Evolutionary conservation across 2,797 vertebrate species (phyloP).

Genomic region (Heliangelus exortis): DNA sequence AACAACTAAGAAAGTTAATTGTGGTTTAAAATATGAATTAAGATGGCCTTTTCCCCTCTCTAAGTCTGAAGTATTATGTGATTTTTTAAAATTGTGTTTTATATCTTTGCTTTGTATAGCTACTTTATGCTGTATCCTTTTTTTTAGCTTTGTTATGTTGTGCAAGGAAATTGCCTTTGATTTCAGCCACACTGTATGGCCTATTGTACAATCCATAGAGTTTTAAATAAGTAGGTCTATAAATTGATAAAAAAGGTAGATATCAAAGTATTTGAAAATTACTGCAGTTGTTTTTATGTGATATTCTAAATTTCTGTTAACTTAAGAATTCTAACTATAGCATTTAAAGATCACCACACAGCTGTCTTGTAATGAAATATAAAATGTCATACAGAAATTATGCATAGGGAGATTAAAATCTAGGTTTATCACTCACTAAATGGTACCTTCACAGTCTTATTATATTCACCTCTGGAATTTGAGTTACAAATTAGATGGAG

Average conservation of each 20-base stretch:
- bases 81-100: neutral
- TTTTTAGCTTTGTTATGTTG: slow-evolving; percentile 14
- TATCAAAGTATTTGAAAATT: slow-evolving; percentile 63
- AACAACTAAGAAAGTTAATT: neutral
- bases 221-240: slow-evolving; percentile 31
- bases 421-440: slow-evolving; percentile 75
- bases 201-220: slow-evolving; percentile 19
- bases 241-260: slow-evolving; percentile 35
- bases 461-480: slow-evolving; percentile 74
- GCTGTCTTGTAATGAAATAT: slow-evolving; percentile 68
- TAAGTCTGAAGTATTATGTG: neutral
- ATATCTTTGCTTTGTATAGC: neutral
- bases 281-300: slow-evolving; percentile 25
- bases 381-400: slow-evolving; percentile 74
- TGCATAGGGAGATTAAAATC: slow-evolving; percentile 68
- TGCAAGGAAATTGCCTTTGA: neutral
- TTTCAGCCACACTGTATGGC: neutral
- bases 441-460: slow-evolving; percentile 69
- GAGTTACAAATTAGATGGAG: slow-evolving; percentile 80
- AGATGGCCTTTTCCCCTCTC: neutral
- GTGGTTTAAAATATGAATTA: neutral
- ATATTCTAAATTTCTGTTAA: slow-evolving; percentile 62
- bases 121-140: neutral
- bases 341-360: slow-evolving; percentile 75
- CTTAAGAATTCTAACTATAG: slow-evolving; percentile 72